These are phyloP conservation scores for Macrobrachium nipponense DNA, from an alignment of 1,140 invertebrate species.

Conservation along the genomic window DNA sequence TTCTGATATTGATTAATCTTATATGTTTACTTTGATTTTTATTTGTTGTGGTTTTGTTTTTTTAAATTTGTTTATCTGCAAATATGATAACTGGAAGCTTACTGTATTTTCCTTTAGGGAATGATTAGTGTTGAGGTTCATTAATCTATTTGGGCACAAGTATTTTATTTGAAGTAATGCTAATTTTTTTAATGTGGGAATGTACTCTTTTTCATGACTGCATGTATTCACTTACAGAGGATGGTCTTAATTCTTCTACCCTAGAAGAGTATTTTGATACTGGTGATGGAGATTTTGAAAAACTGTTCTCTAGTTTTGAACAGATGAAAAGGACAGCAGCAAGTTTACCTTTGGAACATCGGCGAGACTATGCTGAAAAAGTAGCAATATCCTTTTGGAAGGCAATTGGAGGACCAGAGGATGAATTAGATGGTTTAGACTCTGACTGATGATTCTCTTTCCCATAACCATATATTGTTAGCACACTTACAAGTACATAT, in stretches of 20 bases:
- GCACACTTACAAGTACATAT: no score
- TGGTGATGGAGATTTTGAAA: constrained; percentile 72
- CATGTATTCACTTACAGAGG: constrained; percentile 10
- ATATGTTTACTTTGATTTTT: background rate
- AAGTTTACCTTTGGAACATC: constrained; percentile 74
- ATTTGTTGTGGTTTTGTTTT: background rate
- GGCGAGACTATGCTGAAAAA: constrained; percentile 81
- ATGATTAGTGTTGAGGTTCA: no score
- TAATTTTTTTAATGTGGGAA: background rate
- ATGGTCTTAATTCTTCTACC: background rate
- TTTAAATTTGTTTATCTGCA: no score
- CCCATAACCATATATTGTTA: no score
- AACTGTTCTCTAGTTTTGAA: constrained; percentile 75
- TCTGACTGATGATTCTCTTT: constrained; percentile 2
- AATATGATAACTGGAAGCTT: no score
- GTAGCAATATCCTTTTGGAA: constrained; percentile 83
- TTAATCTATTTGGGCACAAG: no score
- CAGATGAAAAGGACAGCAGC: constrained; percentile 79
- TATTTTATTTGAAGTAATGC: no score
- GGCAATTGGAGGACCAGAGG: constrained; percentile 80
- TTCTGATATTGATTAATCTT: no score
- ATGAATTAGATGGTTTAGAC: constrained; percentile 73
- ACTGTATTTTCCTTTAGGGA: no score
- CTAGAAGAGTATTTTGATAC: constrained; percentile 61
- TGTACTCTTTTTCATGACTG: background rate